phyloP scores from a whole-genome alignment of 2,797 vertebrate genomes.

The Pangasius mekongensis region DNA sequence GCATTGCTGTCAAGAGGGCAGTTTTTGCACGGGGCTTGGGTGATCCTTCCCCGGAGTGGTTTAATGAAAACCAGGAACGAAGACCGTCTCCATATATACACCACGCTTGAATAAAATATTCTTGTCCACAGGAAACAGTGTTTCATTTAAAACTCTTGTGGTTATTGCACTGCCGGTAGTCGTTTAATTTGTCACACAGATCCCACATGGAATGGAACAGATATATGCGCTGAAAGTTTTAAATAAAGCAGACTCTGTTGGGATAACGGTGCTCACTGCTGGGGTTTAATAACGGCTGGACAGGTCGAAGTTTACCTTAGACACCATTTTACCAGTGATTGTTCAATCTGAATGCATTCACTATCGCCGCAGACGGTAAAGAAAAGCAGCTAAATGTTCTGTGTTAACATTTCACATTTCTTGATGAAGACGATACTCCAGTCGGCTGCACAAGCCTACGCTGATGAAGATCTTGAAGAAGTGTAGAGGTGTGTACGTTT shows the following conservation, averaged over 20 bases:
- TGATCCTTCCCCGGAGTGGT: slow-evolving; percentile 1
- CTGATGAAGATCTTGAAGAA: background rate
- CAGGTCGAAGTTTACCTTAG: too few species aligned
- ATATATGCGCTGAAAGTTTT: slow-evolving; percentile 1
- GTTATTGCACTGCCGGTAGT: slow-evolving; percentile 12
- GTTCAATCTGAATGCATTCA: too few species aligned
- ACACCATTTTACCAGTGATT: background rate
- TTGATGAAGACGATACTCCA: background rate
- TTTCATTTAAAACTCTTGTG: slow-evolving; percentile 32
- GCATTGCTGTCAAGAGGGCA: background rate
- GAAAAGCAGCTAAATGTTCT: background rate
- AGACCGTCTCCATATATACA: slow-evolving; percentile 19
- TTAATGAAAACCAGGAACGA: slow-evolving; percentile 10
- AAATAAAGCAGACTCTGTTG: slow-evolving; percentile 27
- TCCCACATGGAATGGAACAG: slow-evolving; percentile 29
- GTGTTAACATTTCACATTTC: background rate
- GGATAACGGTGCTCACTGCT: background rate
- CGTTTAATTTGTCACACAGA: slow-evolving; percentile 36
- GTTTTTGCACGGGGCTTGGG: background rate
- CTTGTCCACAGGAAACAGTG: slow-evolving; percentile 8
- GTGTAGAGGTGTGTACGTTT: background rate
- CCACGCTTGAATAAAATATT: slow-evolving; percentile 19
- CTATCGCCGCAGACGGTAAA: background rate
- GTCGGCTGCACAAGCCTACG: background rate
- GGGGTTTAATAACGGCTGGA: background rate